These are phyloP conservation scores for Neostethus bicornis DNA, from an alignment of 2,797 vertebrate genomes.

Conservation along the genomic window DNA sequence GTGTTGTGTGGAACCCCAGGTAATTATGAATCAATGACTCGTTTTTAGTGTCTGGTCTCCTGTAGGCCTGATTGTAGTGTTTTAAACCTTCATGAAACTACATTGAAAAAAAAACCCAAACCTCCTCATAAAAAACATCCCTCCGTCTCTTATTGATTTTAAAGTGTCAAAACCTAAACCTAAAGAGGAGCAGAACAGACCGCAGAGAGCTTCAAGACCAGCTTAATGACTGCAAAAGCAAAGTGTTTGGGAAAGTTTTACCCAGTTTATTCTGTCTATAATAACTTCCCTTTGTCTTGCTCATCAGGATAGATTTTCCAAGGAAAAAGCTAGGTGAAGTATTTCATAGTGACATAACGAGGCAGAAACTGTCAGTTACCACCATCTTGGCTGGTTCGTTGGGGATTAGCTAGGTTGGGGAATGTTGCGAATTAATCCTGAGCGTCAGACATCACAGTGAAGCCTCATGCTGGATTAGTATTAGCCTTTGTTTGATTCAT, in stretches of 20 bases:
- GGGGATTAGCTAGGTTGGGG: constrained; percentile 76
- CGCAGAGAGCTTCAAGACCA: constrained; percentile 73
- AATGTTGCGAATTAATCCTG: constrained; percentile 76
- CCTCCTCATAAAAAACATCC: constrained; percentile 61
- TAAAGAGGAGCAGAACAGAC: constrained; percentile 72
- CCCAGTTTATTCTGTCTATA: constrained; percentile 69
- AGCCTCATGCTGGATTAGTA: constrained; percentile 74
- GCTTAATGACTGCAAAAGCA: constrained; percentile 71
- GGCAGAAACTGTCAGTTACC: constrained; percentile 73
- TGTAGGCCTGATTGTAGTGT: constrained; percentile 79
- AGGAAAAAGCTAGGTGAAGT: constrained; percentile 66
- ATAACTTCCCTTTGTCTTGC: constrained; percentile 66
- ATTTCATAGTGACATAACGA: constrained; percentile 70
- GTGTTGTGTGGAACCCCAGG: constrained; percentile 72
- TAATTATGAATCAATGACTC: constrained; percentile 76
- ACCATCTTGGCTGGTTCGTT: constrained; percentile 71
- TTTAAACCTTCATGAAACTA: constrained; percentile 74
- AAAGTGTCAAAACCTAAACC: constrained; percentile 80
- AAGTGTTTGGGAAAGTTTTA: constrained; percentile 71
- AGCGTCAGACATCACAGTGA: constrained; percentile 76
- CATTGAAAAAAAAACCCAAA: constrained; percentile 30
- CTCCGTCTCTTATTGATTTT: constrained; percentile 81
- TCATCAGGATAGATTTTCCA: constrained; percentile 68
- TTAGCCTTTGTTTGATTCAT: constrained; percentile 75
- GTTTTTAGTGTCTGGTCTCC: constrained; percentile 75